Percentiles rank a stretch among this genome's conserved stretches.
Evolutionary conservation across 2,113 vertebrate species (phyloP).

Genomic region (Alaudala cheleensis): DNA sequence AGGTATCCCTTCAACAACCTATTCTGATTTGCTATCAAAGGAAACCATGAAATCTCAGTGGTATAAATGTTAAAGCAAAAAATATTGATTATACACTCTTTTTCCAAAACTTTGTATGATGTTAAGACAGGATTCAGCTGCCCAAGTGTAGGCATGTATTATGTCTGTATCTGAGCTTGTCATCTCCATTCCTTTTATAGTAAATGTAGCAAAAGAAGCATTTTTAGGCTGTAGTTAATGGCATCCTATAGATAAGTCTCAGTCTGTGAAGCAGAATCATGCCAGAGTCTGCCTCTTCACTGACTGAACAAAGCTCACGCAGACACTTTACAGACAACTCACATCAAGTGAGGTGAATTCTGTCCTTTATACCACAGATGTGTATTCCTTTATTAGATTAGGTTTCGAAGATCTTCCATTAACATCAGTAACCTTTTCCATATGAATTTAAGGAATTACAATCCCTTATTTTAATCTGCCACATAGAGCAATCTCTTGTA

Average conservation of each 20-base stretch:
- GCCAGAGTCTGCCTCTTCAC: background rate
- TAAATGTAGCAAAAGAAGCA: background rate
- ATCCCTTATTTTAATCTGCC: background rate
- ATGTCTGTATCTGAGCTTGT: background rate
- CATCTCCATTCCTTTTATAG: background rate
- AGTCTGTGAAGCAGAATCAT: background rate
- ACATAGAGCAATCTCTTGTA: background rate
- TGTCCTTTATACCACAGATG: background rate
- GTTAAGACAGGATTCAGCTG: background rate
- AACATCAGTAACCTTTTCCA: background rate
- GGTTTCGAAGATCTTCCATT: background rate
- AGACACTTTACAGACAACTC: background rate
- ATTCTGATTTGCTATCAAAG: background rate
- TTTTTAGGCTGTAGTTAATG: background rate
- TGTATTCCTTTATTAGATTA: background rate
- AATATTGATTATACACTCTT: background rate
- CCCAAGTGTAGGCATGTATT: background rate
- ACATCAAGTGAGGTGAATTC: background rate
- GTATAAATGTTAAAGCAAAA: background rate
- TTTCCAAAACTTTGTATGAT: background rate
- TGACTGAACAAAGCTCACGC: background rate
- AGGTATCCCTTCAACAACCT: background rate
- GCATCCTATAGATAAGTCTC: background rate
- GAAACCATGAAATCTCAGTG: background rate
- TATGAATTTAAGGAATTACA: background rate